Conservation (phyloP, 1,140 invertebrate genomes). For the Drosophila kurseongensis region DNA sequence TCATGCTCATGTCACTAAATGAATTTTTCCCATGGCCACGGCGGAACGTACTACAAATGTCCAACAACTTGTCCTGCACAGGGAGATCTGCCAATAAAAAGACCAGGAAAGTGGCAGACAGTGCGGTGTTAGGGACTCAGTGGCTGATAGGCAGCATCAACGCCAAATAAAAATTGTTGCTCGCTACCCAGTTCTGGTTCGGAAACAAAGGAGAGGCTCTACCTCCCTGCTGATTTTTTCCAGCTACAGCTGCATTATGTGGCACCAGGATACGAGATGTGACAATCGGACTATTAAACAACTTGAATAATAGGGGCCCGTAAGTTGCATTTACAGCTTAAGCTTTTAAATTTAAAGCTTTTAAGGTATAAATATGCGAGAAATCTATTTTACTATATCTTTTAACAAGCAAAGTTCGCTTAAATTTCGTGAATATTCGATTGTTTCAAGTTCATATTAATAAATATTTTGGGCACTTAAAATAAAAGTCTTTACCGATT, state of each 20-base stretch:
- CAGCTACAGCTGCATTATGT: conserved; percentile 20
- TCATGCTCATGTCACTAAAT: conserved; percentile 31
- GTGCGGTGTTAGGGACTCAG: not conserved
- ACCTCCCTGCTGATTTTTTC: not conserved
- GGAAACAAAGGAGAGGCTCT: conserved; percentile 36
- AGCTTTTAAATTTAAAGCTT: too few species aligned
- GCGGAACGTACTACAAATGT: conserved; percentile 59
- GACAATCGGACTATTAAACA: conserved; percentile 15
- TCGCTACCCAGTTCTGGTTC: conserved; percentile 43
- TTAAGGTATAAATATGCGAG: too few species aligned
- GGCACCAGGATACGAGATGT: conserved; percentile 40
- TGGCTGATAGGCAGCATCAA: conserved; percentile 51
- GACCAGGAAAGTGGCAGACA: conserved; percentile 19
- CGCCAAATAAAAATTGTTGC: conserved; percentile 76
- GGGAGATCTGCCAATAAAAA: conserved; percentile 53
- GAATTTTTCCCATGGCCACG: conserved; percentile 41
- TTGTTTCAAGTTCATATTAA: too few species aligned
- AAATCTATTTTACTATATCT: too few species aligned
- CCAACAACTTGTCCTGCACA: conserved; percentile 53
- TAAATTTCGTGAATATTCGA: too few species aligned
- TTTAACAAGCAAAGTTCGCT: too few species aligned
- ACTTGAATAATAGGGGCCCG: not conserved
- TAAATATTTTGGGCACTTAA: too few species aligned
- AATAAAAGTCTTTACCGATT: too few species aligned
- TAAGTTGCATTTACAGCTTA: not conserved